These are phyloP conservation scores for Emmelina monodactyla DNA, from an alignment of 2,888 invertebrate genomes.

Conservation along the genomic window DNA sequence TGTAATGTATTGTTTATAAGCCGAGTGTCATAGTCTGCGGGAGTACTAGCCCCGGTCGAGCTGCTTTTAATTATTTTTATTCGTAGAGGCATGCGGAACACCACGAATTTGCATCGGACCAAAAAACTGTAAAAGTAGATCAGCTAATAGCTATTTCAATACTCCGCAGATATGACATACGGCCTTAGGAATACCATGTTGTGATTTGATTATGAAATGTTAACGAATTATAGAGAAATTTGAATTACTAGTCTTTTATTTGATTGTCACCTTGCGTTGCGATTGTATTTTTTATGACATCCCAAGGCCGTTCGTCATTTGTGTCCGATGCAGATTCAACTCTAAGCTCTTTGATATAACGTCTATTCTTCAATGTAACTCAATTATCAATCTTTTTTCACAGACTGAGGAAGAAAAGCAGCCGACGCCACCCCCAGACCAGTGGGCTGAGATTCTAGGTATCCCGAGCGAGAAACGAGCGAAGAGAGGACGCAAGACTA, in stretches of 20 bases:
- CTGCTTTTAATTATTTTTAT: neutral
- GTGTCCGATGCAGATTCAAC: conserved; percentile 48
- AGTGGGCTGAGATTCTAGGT: conserved; percentile 57
- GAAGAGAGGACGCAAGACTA: neutral
- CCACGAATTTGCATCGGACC: conserved; percentile 23
- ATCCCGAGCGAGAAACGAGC: conserved; percentile 36
- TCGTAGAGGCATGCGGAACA: neutral
- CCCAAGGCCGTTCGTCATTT: conserved; percentile 13
- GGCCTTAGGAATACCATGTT: conserved; percentile 25
- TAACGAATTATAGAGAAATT: conserved; percentile 2
- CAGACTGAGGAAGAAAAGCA: conserved; percentile 33
- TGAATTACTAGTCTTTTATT: conserved; percentile 2
- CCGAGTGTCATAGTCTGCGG: conserved; percentile 54
- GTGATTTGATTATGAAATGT: neutral
- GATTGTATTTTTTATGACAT: conserved; percentile 5
- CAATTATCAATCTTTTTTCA: conserved; percentile 5
- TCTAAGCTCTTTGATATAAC: neutral
- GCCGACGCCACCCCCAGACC: conserved; percentile 54
- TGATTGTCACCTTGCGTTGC: neutral
- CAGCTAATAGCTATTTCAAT: conserved; percentile 8
- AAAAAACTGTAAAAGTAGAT: neutral
- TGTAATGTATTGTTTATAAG: too few species aligned
- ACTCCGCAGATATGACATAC: conserved; percentile 51
- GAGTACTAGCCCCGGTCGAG: conserved; percentile 23
- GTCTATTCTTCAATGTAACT: too few species aligned